Evolutionary conservation across 2,113 vertebrate species (phyloP), one percentile per base, ranked within the genome.

Genomic region (Cinclus cinclus): DNA sequence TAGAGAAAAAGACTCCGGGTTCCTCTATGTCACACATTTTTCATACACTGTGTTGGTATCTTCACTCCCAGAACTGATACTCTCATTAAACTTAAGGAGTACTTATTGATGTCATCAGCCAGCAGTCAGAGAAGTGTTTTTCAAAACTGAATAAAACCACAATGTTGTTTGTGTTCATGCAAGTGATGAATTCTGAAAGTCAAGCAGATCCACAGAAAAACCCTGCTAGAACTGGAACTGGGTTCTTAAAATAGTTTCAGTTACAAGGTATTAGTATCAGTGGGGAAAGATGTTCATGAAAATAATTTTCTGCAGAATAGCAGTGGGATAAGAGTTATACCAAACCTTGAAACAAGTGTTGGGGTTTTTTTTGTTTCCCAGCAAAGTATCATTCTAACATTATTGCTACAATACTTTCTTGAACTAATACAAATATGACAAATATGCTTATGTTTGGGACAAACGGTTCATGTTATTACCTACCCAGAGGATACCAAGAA

Each of bases 11-110:
- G 56, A 9, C 33, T 30, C 20, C 13, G 41, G 13, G n/a, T 31
- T 81, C 39, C 52, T 37, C 60, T n/a, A 0, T 9, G 5, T 60
- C 25, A 58, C 28, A 37, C 5, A 0, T 5, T 39, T 6, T 23
- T 65, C 41, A 69, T 11, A 69, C 21, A 15, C 1, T 4, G 17
- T 60, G 18, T 27, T 46, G 10, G 3, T 18, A 50, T 20, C 33
- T 69, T 75, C 53, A 47, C 18, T 69, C 39, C 37, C 46, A 42
- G 46, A 62, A 55, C 60, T 52, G 9, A 41, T 28, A 65, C 18
- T 44, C 31, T 19, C 78, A 55, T 41, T 49, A 53, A 87, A 44
- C 21, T 64, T 50, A 15, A 37, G 10, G 27, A 77, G 52, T 14
- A 49, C 6, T 62, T 58, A 31, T 2, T 44, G 37, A 41, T 31